Conservation (phyloP, 2,113 vertebrate species). For the Oenanthe melanoleuca region DNA sequence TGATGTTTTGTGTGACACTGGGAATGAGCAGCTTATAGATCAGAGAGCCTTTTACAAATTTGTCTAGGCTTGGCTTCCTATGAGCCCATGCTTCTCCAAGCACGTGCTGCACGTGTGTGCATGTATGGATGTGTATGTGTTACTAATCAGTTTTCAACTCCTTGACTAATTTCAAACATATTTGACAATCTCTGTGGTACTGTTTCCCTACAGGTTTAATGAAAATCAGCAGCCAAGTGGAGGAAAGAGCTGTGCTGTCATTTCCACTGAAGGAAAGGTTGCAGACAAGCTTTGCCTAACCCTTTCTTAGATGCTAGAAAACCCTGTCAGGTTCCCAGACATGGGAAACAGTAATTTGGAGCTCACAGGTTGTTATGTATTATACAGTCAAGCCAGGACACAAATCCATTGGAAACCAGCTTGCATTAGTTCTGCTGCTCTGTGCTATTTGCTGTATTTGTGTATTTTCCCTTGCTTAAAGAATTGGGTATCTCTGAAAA, state of each 20-base stretch:
- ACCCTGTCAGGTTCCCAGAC: not conserved
- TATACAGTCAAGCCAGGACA: not conserved
- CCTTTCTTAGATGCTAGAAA: not conserved
- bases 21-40: not conserved
- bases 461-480: not conserved
- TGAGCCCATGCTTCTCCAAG: not conserved
- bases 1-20: not conserved
- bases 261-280: not conserved
- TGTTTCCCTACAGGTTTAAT: not conserved
- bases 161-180: constrained; percentile 20
- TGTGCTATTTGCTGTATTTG: not conserved
- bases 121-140: not conserved
- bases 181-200: not conserved
- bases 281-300: not conserved
- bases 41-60: not conserved
- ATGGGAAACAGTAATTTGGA: not conserved
- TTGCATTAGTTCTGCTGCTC: not conserved
- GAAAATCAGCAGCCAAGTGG: not conserved
- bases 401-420: not conserved
- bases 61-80: not conserved
- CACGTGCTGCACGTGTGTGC: accelerated
- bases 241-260: not conserved
- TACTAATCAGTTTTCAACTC: not conserved
- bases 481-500: not conserved
- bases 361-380: not conserved